Conservation (phyloP, 2,888 invertebrate genomes). For the Sminthurinus aureus region DNA sequence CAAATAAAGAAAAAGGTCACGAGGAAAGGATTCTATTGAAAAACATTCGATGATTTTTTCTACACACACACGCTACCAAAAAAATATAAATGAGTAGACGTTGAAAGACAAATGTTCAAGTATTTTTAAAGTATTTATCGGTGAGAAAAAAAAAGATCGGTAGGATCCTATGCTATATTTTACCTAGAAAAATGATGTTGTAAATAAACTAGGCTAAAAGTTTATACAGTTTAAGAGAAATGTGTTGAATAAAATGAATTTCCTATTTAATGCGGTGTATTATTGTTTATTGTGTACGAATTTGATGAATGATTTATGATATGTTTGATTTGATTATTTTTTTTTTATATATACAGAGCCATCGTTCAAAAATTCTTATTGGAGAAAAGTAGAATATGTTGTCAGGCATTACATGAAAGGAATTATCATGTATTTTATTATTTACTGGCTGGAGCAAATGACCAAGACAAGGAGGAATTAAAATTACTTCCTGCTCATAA, state of each 20-base stretch:
- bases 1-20: too few relatives aligned
- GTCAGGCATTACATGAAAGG: constrained; percentile 90
- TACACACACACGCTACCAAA: too few relatives aligned
- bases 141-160: not conserved
- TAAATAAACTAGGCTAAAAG: not conserved
- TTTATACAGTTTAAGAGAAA: not conserved
- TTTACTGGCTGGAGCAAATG: constrained; percentile 86
- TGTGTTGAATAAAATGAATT: too few relatives aligned
- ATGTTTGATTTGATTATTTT: constrained; percentile 2
- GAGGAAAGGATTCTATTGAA: too few relatives aligned
- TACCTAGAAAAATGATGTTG: not conserved
- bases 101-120: not conserved
- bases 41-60: too few relatives aligned
- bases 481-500: constrained; percentile 85
- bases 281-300: too few relatives aligned
- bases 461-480: constrained; percentile 80
- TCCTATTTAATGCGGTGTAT: too few relatives aligned
- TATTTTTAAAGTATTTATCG: too few relatives aligned
- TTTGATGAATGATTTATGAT: too few relatives aligned
- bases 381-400: constrained; percentile 94
- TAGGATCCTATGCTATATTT: not conserved
- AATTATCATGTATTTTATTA: constrained; percentile 99
- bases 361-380: constrained; percentile 95
- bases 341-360: constrained; percentile 69
- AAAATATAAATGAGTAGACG: not conserved